phyloP scores from a whole-genome alignment of 23 tunicate genomes.

The Botrylloides violaceus region DNA sequence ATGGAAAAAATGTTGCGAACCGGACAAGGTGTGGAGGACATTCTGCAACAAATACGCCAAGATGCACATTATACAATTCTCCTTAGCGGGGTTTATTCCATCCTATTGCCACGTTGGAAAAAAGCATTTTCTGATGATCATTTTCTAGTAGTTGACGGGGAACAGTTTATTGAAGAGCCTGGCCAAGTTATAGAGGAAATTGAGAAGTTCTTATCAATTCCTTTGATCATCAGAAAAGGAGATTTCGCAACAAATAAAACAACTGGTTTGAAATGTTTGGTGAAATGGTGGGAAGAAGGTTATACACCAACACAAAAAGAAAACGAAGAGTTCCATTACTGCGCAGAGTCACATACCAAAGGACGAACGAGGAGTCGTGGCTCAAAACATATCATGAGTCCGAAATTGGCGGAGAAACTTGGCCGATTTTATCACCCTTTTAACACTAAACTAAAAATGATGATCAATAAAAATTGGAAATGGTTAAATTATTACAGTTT shows the following conservation, averaged over 20 bases:
- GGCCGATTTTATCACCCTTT: slow-evolving; percentile 1
- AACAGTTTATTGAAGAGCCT: slow-evolving; percentile 14
- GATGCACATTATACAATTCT: background rate
- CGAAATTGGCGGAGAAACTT: background rate
- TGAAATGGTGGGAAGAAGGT: slow-evolving; percentile 18
- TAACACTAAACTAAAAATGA: background rate
- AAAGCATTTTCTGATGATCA: background rate
- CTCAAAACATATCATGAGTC: background rate
- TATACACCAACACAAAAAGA: background rate
- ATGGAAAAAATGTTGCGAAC: too few relatives aligned
- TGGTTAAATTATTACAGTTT: too few relatives aligned
- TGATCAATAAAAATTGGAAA: background rate
- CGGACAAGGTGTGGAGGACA: too few relatives aligned
- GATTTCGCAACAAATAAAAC: background rate
- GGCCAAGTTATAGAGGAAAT: slow-evolving; percentile 3
- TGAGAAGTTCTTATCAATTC: slow-evolving; percentile 1
- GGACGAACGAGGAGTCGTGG: slow-evolving; percentile 9
- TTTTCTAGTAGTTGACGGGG: slow-evolving; percentile 5
- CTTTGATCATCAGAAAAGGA: background rate
- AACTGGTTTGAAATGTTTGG: slow-evolving; percentile 11
- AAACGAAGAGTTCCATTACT: background rate
- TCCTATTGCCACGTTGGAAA: slow-evolving; percentile 1
- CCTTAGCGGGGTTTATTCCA: slow-evolving; percentile 4
- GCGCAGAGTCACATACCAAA: background rate
- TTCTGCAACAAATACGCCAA: background rate